These are phyloP conservation scores for Rotaria socialis DNA, from an alignment of 2,888 invertebrate genomes.

Conservation along the genomic window DNA sequence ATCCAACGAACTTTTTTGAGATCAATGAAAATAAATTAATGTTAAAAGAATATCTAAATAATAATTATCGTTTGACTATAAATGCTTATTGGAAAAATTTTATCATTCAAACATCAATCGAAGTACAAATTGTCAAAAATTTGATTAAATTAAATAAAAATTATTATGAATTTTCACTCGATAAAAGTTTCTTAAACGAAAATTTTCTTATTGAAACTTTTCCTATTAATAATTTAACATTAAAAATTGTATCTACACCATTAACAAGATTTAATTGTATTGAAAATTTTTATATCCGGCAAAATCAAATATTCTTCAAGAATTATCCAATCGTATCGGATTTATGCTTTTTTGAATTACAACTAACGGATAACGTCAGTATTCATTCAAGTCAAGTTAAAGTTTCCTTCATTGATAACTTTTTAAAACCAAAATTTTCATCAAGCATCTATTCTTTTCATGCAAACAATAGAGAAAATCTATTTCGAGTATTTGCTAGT, in stretches of 20 bases:
- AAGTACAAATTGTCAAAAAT: background rate
- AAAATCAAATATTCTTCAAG: background rate
- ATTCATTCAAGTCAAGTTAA: background rate
- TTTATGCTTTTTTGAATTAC: conserved; percentile 23
- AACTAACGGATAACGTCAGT: background rate
- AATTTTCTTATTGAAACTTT: background rate
- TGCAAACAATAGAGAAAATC: background rate
- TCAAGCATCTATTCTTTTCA: background rate
- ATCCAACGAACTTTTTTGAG: background rate
- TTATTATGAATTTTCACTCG: background rate
- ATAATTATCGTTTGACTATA: background rate
- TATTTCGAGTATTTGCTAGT: background rate
- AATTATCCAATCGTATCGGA: background rate
- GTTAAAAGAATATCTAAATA: background rate
- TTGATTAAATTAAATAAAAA: background rate
- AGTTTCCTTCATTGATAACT: background rate
- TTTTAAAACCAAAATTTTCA: background rate
- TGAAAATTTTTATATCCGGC: background rate
- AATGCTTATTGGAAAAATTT: conserved; percentile 7
- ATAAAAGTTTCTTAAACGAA: background rate
- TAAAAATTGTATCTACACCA: background rate
- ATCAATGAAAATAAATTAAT: background rate
- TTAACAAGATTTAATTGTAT: background rate
- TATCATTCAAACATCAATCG: background rate
- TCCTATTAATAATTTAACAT: background rate